A percentile compares a stretch with the other conserved stretches of the same genome.
phyloP scores from a whole-genome alignment of 2,113 vertebrate species.

The Ctenomys sociabilis region DNA sequence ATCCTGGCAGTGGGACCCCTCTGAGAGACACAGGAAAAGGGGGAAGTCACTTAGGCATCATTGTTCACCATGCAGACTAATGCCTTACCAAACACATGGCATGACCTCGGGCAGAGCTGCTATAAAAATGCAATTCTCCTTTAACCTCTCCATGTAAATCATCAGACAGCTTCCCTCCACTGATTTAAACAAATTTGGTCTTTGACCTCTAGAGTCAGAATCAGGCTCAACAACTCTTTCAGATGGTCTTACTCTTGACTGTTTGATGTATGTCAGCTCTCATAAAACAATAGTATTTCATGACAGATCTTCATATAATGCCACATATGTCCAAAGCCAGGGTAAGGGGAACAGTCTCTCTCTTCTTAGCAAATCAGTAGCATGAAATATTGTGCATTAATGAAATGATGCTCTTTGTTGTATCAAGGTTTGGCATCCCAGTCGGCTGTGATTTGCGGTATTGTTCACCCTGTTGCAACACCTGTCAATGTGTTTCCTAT shows the following conservation, averaged over 20 bases:
- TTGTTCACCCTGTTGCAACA: constrained; percentile 22
- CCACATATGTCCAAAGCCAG: constrained; percentile 5
- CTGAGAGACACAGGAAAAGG: not conserved
- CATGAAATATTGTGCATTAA: constrained; percentile 62
- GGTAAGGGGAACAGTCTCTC: constrained; percentile 24
- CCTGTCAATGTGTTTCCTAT: constrained; percentile 42
- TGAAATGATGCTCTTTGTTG: constrained; percentile 34
- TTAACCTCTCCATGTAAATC: constrained; percentile 75
- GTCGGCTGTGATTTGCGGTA: constrained; percentile 35
- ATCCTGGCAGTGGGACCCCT: not conserved
- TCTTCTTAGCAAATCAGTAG: constrained; percentile 15
- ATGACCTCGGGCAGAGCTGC: constrained; percentile 53
- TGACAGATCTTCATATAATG: constrained; percentile 61
- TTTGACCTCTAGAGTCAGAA: constrained; percentile 72
- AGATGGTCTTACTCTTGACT: constrained; percentile 44
- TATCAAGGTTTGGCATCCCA: constrained; percentile 30
- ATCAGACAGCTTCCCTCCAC: constrained; percentile 60
- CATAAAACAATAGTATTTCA: constrained; percentile 70
- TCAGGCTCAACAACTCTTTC: constrained; percentile 68
- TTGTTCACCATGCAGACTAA: constrained; percentile 43
- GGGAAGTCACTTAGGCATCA: constrained; percentile 3
- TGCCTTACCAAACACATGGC: not conserved
- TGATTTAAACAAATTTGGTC: constrained; percentile 79
- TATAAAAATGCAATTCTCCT: constrained; percentile 75
- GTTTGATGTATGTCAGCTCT: constrained; percentile 62